phyloP scores from a whole-genome alignment of 2,113 vertebrate species.

The Atlantisia rogersi region DNA sequence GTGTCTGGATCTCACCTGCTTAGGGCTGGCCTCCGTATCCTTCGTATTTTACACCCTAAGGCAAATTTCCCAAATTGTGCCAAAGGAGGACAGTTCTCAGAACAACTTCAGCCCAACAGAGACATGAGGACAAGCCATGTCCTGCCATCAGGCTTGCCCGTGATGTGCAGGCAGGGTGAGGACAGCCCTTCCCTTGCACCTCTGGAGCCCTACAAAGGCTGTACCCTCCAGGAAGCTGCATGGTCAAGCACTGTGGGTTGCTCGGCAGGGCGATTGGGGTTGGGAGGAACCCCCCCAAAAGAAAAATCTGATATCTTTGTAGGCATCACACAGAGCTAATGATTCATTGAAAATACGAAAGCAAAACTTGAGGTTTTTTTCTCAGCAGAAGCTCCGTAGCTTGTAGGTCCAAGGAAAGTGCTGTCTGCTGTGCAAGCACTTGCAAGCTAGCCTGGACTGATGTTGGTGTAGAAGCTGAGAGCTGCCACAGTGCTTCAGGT shows the following conservation, averaged over 20 bases:
- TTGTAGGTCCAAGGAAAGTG: neutral
- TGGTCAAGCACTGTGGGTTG: neutral
- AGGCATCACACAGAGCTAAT: neutral
- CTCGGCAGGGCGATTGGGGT: fast-evolving
- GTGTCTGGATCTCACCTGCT: neutral
- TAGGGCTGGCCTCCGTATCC: neutral
- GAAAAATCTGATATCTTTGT: neutral
- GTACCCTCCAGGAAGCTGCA: fast-evolving
- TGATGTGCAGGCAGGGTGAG: neutral
- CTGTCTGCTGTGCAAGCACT: neutral
- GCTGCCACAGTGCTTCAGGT: neutral
- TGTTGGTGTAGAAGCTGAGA: neutral
- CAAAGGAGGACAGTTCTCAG: neutral
- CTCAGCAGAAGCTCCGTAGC: neutral
- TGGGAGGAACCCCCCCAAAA: neutral
- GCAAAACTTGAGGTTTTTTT: neutral
- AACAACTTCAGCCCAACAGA: neutral
- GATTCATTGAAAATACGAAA: neutral
- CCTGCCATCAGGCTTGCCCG: fast-evolving
- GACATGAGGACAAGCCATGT: neutral
- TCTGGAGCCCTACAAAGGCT: neutral
- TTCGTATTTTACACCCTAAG: neutral
- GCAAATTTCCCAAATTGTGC: neutral
- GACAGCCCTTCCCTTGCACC: neutral
- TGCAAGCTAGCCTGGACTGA: neutral